phyloP scores from a whole-genome alignment of 2,888 invertebrate species.

The Oscheius myriophilus region DNA sequence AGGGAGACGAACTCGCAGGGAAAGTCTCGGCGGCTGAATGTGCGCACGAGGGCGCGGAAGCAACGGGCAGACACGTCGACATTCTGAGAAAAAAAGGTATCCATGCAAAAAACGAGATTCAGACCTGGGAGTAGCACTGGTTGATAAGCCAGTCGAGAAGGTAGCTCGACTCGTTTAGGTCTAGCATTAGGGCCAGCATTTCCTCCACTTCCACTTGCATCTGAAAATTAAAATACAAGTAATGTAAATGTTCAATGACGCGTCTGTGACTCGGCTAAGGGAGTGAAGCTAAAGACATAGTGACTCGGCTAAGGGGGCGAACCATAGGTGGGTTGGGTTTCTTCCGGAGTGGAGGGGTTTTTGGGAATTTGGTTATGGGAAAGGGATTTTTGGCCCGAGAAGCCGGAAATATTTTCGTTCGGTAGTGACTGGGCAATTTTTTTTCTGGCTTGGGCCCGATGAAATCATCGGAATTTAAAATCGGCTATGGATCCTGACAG shows the following conservation, averaged over 20 bases:
- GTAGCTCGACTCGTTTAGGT: slow-evolving; percentile 90
- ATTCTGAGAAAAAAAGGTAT: slow-evolving; percentile 26
- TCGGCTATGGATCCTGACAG: too few relatives aligned
- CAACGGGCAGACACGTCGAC: slow-evolving; percentile 87
- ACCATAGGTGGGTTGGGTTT: too few relatives aligned
- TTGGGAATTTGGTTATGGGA: too few relatives aligned
- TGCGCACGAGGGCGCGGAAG: slow-evolving; percentile 91
- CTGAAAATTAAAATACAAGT: slow-evolving; percentile 74
- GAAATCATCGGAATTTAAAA: too few relatives aligned
- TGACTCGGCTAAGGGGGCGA: too few relatives aligned
- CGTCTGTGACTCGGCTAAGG: neutral
- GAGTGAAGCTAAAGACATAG: neutral
- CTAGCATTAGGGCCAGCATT: slow-evolving; percentile 89
- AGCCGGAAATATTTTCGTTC: too few relatives aligned
- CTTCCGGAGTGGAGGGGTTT: too few relatives aligned
- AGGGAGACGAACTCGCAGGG: slow-evolving; percentile 86
- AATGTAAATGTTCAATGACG: neutral
- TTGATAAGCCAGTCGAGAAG: slow-evolving; percentile 97
- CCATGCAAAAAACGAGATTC: neutral
- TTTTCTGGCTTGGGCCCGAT: too few relatives aligned
- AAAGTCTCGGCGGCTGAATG: slow-evolving; percentile 92
- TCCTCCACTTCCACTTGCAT: slow-evolving; percentile 90
- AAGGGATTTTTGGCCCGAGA: too few relatives aligned
- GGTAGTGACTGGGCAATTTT: too few relatives aligned
- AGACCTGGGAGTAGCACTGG: slow-evolving; percentile 80